Conservation (phyloP, 2,797 vertebrate genomes). For the Florisuga fusca region DNA sequence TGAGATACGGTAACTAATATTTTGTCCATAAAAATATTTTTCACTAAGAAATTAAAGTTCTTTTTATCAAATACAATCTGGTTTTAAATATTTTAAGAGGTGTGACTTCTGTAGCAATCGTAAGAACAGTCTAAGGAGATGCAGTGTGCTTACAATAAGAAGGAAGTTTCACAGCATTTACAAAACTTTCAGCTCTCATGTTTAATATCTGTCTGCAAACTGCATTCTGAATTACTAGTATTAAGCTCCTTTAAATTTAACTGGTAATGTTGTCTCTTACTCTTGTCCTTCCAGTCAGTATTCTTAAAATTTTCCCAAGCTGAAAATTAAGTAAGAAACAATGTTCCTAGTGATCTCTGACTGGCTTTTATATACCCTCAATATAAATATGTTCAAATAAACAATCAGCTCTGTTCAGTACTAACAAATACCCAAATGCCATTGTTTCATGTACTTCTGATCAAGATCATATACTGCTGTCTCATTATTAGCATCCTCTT, state of each 20-base stretch:
- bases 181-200: background rate
- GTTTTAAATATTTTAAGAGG: background rate
- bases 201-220: background rate
- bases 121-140: background rate
- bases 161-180: background rate
- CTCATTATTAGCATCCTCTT: background rate
- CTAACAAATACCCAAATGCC: background rate
- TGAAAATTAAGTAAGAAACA: conserved; percentile 87
- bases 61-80: background rate
- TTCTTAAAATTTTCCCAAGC: conserved; percentile 71
- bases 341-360: conserved; percentile 82
- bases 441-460: background rate
- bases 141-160: background rate
- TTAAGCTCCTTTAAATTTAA: conserved; percentile 30
- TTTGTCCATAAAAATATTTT: background rate
- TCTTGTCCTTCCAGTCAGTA: conserved; percentile 27
- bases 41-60: background rate
- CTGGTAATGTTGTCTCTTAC: conserved; percentile 24
- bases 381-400: conserved; percentile 25
- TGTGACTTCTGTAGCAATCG: background rate
- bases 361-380: conserved; percentile 85
- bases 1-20: background rate
- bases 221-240: conserved; percentile 11
- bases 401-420: background rate
- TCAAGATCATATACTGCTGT: background rate